Evolutionary conservation across 2,888 invertebrate genomes (phyloP).

Genomic region (Junonia oenone): DNA sequence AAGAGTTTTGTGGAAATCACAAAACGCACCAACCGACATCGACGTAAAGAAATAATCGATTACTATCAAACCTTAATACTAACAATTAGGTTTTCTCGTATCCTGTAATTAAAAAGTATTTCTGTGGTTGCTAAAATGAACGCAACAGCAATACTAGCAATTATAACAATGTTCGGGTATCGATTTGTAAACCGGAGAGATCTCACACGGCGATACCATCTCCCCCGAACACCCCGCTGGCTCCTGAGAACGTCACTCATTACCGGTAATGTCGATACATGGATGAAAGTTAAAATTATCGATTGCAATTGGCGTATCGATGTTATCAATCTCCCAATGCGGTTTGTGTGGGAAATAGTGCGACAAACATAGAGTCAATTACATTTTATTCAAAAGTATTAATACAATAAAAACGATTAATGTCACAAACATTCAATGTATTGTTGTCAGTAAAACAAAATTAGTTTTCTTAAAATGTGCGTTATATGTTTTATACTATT

Average conservation of each 20-base stretch:
- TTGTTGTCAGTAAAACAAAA: too few species aligned
- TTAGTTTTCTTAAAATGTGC: too few species aligned
- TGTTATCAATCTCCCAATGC: slow-evolving; percentile 49
- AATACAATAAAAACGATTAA: too few species aligned
- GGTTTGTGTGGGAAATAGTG: slow-evolving; percentile 62
- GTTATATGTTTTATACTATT: too few species aligned
- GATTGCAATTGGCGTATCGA: slow-evolving; percentile 59
- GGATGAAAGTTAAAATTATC: slow-evolving; percentile 53
- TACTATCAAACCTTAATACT: not conserved
- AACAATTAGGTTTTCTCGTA: not conserved
- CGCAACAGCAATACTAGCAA: not conserved
- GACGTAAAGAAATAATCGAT: not conserved
- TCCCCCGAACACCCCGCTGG: slow-evolving; percentile 58
- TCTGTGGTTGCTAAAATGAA: not conserved
- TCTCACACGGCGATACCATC: slow-evolving; percentile 71
- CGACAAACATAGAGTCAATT: not conserved
- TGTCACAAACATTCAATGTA: too few species aligned
- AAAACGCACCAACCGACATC: too few species aligned
- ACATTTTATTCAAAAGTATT: not conserved
- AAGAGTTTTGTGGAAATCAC: too few species aligned
- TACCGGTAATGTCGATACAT: slow-evolving; percentile 45
- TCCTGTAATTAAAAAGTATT: not conserved
- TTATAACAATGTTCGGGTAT: slow-evolving; percentile 36
- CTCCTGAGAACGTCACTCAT: slow-evolving; percentile 69
- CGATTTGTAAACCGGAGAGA: slow-evolving; percentile 59